These are phyloP conservation scores for Falco novaeseelandiae DNA, from an alignment of 2,797 vertebrate species.

Conservation along the genomic window DNA sequence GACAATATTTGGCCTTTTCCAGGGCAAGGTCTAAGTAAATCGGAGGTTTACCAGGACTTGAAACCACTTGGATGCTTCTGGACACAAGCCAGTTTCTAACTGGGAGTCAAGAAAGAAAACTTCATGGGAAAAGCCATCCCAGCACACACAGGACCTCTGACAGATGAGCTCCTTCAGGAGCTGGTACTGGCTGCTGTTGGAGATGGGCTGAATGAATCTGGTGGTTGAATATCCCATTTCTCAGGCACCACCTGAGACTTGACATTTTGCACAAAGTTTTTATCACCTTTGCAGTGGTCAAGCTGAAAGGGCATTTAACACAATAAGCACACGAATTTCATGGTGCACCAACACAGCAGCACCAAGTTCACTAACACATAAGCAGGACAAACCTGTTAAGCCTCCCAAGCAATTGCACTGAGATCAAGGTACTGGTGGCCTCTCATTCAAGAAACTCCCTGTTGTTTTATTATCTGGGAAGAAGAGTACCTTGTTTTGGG, in stretches of 20 bases:
- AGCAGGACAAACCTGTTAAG: neutral
- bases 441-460: neutral
- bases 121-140: neutral
- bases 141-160: neutral
- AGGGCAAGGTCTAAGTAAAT: neutral
- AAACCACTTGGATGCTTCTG: neutral
- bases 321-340: neutral
- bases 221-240: too few relatives aligned
- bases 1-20: neutral
- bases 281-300: neutral
- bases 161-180: neutral
- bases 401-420: neutral
- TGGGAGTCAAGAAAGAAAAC: neutral
- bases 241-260: neutral
- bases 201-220: too few relatives aligned
- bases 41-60: neutral
- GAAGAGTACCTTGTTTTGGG: neutral
- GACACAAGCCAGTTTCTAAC: neutral
- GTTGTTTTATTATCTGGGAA: neutral
- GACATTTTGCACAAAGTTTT: neutral
- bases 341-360: neutral
- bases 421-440: neutral
- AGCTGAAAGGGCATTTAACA: neutral
- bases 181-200: neutral
- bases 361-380: neutral